Evolutionary conservation across 2,797 vertebrate species (phyloP).

Genomic region (Rhinatrema bivittatum): DNA sequence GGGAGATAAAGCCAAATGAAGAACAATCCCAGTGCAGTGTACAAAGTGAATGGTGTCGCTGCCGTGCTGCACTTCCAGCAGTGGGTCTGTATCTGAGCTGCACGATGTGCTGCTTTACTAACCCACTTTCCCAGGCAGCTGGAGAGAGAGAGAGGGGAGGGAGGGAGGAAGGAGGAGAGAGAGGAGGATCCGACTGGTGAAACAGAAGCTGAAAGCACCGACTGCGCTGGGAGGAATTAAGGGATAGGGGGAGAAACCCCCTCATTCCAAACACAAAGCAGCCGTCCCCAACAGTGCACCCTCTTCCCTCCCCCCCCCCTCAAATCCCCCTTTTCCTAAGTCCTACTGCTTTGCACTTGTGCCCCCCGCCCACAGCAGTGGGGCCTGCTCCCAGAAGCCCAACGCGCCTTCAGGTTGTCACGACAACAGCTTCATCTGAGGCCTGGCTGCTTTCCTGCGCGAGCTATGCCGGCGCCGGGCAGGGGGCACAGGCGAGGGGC

Average conservation of each 20-base stretch:
- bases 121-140: constrained; percentile 60
- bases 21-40: no score
- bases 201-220: neutral
- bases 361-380: constrained; percentile 40
- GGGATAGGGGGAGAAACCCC: neutral
- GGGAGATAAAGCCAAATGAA: no score
- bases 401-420: constrained; percentile 68
- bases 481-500: no score
- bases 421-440: constrained; percentile 73
- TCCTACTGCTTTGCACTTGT: constrained; percentile 35
- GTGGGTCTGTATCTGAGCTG: constrained; percentile 33
- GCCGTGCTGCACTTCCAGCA: constrained; percentile 35
- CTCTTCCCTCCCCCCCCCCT: no score
- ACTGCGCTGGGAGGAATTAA: neutral
- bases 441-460: constrained; percentile 52
- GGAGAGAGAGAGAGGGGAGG: constrained; percentile 33
- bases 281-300: no score
- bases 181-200: neutral
- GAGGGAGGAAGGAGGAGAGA: constrained; percentile 14
- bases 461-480: no score
- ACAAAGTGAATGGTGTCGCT: neutral
- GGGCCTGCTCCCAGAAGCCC: constrained; percentile 43
- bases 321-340: no score
- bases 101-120: constrained; percentile 43
- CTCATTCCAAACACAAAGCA: no score